These are phyloP conservation scores for Norana najaformis DNA, from an alignment of 2,888 invertebrate genomes.

Conservation along the genomic window DNA sequence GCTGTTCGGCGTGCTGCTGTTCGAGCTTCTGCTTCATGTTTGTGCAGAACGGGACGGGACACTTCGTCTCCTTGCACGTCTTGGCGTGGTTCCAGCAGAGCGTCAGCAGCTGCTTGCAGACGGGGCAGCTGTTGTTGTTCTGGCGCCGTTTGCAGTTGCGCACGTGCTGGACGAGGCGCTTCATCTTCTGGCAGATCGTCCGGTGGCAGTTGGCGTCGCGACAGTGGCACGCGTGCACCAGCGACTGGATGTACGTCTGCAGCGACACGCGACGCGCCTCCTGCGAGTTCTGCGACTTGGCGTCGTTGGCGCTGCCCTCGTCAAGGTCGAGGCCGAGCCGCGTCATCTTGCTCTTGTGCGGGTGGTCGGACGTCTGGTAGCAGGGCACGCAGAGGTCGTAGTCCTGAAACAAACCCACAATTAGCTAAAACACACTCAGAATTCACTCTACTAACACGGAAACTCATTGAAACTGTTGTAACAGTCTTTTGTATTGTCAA, in stretches of 20 bases:
- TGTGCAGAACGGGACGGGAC: slow-evolving; percentile 97
- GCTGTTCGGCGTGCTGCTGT: slow-evolving; percentile 93
- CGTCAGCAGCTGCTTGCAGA: slow-evolving; percentile 97
- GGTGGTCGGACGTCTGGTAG: slow-evolving; percentile 90
- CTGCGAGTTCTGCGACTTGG: slow-evolving; percentile 77
- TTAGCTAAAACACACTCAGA: neutral
- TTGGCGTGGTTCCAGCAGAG: slow-evolving; percentile 98
- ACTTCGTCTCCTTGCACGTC: slow-evolving; percentile 86
- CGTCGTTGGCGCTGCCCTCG: slow-evolving; percentile 73
- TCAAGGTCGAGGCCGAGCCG: slow-evolving; percentile 72
- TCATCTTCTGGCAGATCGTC: slow-evolving; percentile 98
- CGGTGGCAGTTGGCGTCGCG: slow-evolving; percentile 97
- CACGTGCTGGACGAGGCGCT: slow-evolving; percentile 93
- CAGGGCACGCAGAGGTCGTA: slow-evolving; percentile 96
- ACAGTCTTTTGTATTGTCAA: too few relatives aligned
- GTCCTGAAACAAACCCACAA: slow-evolving; percentile 69
- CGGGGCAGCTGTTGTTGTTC: slow-evolving; percentile 91
- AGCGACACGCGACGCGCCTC: slow-evolving; percentile 85
- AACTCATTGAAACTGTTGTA: too few relatives aligned
- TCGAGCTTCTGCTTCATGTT: slow-evolving; percentile 97
- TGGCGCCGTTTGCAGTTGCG: slow-evolving; percentile 80
- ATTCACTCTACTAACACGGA: too few relatives aligned
- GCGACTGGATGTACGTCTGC: slow-evolving; percentile 87
- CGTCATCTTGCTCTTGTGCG: slow-evolving; percentile 85
- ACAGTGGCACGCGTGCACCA: slow-evolving; percentile 96